Conservation (phyloP, 2,888 invertebrate genomes). For the Drosophila paucipuncta region DNA sequence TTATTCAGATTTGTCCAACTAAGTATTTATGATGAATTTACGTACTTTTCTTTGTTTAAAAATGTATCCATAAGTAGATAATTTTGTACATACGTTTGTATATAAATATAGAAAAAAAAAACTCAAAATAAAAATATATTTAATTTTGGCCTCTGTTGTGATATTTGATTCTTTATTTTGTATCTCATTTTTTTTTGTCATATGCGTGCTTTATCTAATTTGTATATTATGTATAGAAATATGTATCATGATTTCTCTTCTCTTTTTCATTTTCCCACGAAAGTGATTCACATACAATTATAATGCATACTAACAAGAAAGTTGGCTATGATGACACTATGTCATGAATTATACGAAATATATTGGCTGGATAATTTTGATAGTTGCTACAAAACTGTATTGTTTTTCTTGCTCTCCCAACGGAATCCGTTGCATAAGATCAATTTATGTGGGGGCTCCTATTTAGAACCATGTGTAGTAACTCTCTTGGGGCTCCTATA, state of each 20-base stretch:
- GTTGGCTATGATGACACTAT: background rate
- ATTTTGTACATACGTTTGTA: slow-evolving; percentile 29
- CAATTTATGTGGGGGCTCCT: too few species aligned
- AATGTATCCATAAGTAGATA: slow-evolving; percentile 27
- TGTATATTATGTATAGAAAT: background rate
- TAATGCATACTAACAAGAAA: background rate
- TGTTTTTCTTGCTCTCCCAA: background rate
- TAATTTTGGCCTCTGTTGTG: background rate
- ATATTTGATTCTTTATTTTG: slow-evolving; percentile 4
- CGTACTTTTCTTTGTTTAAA: slow-evolving; percentile 19
- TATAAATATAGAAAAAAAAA: slow-evolving; percentile 26
- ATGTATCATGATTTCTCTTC: background rate
- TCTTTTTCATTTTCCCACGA: background rate
- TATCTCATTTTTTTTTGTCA: slow-evolving; percentile 28
- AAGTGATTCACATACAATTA: background rate
- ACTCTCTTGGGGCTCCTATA: background rate
- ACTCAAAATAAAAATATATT: slow-evolving; percentile 38
- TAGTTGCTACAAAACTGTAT: background rate
- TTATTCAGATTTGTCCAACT: slow-evolving; percentile 11
- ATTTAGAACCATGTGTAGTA: background rate
- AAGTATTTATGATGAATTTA: slow-evolving; percentile 45
- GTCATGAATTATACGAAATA: background rate
- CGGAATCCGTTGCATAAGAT: background rate
- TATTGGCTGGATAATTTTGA: background rate
- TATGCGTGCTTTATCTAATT: background rate